Evolutionary conservation across 2,113 vertebrate species (phyloP).

Genomic region (Laticauda colubrina): DNA sequence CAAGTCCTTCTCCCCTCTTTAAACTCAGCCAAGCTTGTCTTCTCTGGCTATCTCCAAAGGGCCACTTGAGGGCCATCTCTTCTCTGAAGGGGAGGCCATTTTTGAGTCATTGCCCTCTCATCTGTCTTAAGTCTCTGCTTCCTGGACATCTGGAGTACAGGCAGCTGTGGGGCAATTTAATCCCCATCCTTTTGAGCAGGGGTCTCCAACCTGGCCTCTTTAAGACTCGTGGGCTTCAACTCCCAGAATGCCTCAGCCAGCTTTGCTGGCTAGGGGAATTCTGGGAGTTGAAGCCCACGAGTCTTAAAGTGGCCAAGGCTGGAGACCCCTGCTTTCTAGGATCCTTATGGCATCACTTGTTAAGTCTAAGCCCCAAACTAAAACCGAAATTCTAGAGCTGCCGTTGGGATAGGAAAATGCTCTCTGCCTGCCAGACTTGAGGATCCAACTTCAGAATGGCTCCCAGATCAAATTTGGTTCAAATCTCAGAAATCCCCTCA

Average conservation of each 20-base stretch:
- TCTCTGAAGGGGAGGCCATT: neutral
- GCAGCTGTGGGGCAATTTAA: neutral
- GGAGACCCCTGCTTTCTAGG: too few relatives aligned
- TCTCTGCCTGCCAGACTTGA: neutral
- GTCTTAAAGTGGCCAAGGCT: too few relatives aligned
- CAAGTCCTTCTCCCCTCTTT: too few relatives aligned
- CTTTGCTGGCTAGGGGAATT: too few relatives aligned
- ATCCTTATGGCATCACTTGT: neutral
- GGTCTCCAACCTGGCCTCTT: too few relatives aligned
- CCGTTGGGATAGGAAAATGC: neutral
- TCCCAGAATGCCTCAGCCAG: too few relatives aligned
- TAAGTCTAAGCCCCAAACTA: neutral
- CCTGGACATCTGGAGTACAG: neutral
- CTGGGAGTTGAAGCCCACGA: too few relatives aligned
- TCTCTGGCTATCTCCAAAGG: neutral
- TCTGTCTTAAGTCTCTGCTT: neutral
- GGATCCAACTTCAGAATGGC: neutral
- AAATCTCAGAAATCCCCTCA: neutral
- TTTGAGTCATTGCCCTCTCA: neutral
- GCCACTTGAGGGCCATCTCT: neutral
- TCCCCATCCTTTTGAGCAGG: neutral
- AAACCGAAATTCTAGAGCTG: neutral
- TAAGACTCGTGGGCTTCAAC: too few relatives aligned
- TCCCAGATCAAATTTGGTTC: neutral
- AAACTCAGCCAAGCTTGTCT: too few relatives aligned